Evolutionary conservation across 2,797 vertebrate species (phyloP).

Genomic region (Gobionotothen gibberifrons): DNA sequence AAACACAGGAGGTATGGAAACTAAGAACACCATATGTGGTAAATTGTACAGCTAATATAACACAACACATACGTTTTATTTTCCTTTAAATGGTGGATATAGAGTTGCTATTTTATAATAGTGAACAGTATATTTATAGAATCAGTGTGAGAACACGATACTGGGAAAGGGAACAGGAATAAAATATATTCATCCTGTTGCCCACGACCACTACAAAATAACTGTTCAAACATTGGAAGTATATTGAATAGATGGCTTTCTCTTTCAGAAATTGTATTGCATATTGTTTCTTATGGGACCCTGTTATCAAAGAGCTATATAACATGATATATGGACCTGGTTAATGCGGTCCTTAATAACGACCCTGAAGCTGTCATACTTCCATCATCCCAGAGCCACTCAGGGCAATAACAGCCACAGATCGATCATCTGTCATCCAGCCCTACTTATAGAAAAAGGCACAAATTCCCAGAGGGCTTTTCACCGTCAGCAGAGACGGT

Average conservation of each 20-base stretch:
- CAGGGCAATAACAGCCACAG: constrained; percentile 43
- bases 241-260: constrained; percentile 1
- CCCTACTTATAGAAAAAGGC: constrained; percentile 40
- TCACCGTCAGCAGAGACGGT: constrained; percentile 29
- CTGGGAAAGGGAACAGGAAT: constrained; percentile 7
- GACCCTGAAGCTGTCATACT: constrained; percentile 36
- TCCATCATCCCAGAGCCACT: constrained; percentile 38
- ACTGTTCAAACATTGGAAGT: constrained; percentile 6
- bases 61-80: too few species aligned
- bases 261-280: constrained; percentile 11
- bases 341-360: constrained; percentile 52
- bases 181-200: background rate
- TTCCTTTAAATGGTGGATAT: too few species aligned
- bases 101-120: background rate
- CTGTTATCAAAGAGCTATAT: constrained; percentile 25
- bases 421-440: constrained; percentile 59
- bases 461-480: constrained; percentile 52
- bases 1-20: too few species aligned
- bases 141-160: constrained; percentile 9
- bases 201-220: constrained; percentile 8
- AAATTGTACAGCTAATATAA: too few species aligned
- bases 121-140: background rate
- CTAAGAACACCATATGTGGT: too few species aligned
- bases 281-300: constrained; percentile 22
- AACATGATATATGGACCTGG: constrained; percentile 45